Evolutionary conservation across 1,140 invertebrate species (phyloP).

Genomic region (Megathymus violae): DNA sequence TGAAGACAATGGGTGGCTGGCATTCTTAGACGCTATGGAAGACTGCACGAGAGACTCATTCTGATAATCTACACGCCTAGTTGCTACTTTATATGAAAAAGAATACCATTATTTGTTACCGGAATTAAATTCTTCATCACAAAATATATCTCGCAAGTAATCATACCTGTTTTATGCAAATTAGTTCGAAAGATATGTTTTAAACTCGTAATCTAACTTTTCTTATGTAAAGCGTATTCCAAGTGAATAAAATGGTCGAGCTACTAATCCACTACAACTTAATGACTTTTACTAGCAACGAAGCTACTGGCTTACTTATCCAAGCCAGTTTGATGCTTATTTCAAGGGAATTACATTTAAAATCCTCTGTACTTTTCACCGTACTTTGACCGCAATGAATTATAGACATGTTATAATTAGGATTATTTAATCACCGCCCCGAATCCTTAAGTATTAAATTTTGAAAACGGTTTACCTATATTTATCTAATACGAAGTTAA

Average conservation of each 20-base stretch:
- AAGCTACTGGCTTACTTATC: neutral
- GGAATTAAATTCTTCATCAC: too few species aligned
- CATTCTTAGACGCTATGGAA: too few species aligned
- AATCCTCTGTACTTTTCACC: neutral
- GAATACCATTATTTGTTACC: too few species aligned
- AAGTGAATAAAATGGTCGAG: conserved; percentile 1
- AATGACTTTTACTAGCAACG: conserved; percentile 4
- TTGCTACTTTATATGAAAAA: too few species aligned
- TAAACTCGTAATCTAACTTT: neutral
- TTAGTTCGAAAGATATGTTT: too few species aligned
- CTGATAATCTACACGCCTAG: too few species aligned
- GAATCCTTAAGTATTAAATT: neutral
- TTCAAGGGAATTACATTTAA: neutral
- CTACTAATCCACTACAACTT: conserved; percentile 5
- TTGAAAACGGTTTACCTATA: too few species aligned
- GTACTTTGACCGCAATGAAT: neutral
- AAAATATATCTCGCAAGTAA: too few species aligned
- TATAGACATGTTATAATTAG: conserved; percentile 1
- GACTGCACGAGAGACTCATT: too few species aligned
- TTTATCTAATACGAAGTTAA: too few species aligned
- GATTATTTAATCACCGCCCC: neutral
- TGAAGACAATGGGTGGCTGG: too few species aligned
- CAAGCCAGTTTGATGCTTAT: neutral
- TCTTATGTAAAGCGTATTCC: neutral
- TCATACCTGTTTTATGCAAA: too few species aligned